A percentile compares a stretch with the other conserved stretches of the same genome.
These are phyloP conservation scores for Cyprinus carpio DNA, from an alignment of 2,113 vertebrate genomes.

Conservation along the genomic window DNA sequence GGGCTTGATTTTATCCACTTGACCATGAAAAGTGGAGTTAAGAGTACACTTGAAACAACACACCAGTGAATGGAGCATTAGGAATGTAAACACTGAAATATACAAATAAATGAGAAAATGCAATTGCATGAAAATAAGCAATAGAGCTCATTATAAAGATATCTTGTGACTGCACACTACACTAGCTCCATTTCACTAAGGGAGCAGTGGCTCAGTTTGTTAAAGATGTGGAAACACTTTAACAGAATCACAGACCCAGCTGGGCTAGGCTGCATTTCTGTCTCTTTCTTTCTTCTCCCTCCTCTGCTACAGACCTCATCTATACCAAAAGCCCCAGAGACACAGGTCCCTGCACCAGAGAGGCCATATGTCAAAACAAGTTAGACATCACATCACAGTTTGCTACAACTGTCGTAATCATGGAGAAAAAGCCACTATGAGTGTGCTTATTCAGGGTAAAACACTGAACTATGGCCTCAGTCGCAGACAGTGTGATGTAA, in stretches of 20 bases:
- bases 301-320: slow-evolving; percentile 17
- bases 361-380: slow-evolving; percentile 44
- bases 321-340: slow-evolving; percentile 31
- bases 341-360: slow-evolving; percentile 8
- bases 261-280: slow-evolving; percentile 5
- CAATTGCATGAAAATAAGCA: not conserved
- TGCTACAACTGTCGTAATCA: slow-evolving; percentile 21
- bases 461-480: not conserved
- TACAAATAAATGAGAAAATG: not conserved
- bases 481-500: not conserved
- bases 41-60: not conserved
- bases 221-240: not conserved
- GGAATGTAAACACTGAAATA: not conserved
- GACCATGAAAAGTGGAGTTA: not conserved
- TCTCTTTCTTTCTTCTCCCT: slow-evolving; percentile 9
- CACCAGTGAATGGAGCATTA: not conserved
- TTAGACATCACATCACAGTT: slow-evolving; percentile 29
- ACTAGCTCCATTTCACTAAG: slow-evolving; percentile 9
- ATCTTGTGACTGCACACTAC: not conserved
- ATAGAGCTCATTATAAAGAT: slow-evolving; percentile 14
- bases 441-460: not conserved
- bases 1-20: not conserved
- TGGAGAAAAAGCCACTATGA: not conserved
- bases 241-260: slow-evolving; percentile 18
- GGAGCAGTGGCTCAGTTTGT: not conserved